Evolutionary conservation across 2,113 vertebrate species (phyloP), one percentile per base, ranked within the genome.

Genomic region (Ailurus styani): DNA sequence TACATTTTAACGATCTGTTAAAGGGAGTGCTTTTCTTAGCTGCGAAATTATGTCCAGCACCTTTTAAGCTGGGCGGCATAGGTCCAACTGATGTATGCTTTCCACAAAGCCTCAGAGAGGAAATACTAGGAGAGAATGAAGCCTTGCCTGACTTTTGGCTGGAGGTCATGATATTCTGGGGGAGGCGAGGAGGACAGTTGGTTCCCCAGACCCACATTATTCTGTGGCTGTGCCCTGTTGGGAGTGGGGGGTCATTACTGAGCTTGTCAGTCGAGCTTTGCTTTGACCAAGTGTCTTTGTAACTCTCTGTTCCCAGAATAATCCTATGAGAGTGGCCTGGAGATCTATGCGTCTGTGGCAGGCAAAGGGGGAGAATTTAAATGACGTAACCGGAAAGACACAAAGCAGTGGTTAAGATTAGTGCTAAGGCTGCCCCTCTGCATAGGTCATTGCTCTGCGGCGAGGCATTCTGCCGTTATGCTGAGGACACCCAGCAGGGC

Each of bases 11-110:
- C 0, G 0, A 52, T 84, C 91, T 93, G 20, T 64, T 87, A 66
- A 85, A 73, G 47, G 29, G 42, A 79, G 9, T 62, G 45, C 85
- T 87, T 97, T 97, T 84, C 87, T 93, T 84, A 96, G 78, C 75
- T 75, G 68, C 60, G 55, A 97, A 96, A 90, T 87, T 40, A 64
- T 40, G 10, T 82, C 79, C 81, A 60, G 45, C 60, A 86, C 77
- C 42, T 27, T 75, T 82, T 20, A 87, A 81, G 84, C 47, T 13
- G 15, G 55, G 37, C 0, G 13, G 42, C 52, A 4, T 27, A 7
- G n/a, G 29, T 73, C 70, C 91, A 77, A 40, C 81, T 14, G 31
- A 72, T 37, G 21, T 31, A 29, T 0, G 8, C 25, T 75, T 42
- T 81, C 52, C 87, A 62, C 95, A 85, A 14, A 87, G 37, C 73